Evolutionary conservation across 2,888 invertebrate genomes (phyloP).

Genomic region (Hypolimnas misippus): DNA sequence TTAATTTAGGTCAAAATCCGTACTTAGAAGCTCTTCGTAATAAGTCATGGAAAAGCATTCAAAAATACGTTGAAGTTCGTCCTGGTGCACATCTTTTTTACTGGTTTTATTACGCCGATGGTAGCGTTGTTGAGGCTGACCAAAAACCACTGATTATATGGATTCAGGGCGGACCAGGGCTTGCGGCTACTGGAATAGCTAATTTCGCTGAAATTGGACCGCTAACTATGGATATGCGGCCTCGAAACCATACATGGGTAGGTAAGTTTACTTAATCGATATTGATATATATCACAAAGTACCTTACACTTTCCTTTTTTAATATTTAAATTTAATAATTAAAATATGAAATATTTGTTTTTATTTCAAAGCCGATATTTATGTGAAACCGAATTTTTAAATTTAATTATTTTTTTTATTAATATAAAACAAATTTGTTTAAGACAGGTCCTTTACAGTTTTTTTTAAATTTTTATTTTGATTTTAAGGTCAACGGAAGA

Average conservation of each 20-base stretch:
- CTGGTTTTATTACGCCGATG: conserved; percentile 93
- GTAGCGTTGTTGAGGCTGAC: conserved; percentile 80
- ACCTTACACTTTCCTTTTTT: background rate
- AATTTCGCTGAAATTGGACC: conserved; percentile 95
- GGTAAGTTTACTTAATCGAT: conserved; percentile 40
- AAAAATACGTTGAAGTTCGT: conserved; percentile 90
- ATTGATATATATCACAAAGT: background rate
- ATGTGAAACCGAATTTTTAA: no score
- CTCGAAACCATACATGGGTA: conserved; percentile 91
- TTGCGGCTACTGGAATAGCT: conserved; percentile 92
- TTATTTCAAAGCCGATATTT: no score
- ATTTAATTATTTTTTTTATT: no score
- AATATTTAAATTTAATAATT: no score
- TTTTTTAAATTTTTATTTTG: background rate
- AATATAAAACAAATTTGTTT: no score
- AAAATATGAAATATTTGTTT: no score
- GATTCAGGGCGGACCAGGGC: conserved; percentile 95
- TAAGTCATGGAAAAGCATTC: conserved; percentile 76
- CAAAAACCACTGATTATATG: conserved; percentile 90
- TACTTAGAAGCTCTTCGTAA: conserved; percentile 56
- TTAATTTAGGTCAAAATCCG: conserved; percentile 54
- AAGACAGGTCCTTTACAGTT: no score
- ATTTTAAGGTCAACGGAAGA: conserved; percentile 86
- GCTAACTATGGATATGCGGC: conserved; percentile 85
- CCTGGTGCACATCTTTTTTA: conserved; percentile 92